Evolutionary conservation across 2,888 invertebrate species (phyloP), one percentile per base, ranked within the genome.

Genomic region (Orgyia antiqua): DNA sequence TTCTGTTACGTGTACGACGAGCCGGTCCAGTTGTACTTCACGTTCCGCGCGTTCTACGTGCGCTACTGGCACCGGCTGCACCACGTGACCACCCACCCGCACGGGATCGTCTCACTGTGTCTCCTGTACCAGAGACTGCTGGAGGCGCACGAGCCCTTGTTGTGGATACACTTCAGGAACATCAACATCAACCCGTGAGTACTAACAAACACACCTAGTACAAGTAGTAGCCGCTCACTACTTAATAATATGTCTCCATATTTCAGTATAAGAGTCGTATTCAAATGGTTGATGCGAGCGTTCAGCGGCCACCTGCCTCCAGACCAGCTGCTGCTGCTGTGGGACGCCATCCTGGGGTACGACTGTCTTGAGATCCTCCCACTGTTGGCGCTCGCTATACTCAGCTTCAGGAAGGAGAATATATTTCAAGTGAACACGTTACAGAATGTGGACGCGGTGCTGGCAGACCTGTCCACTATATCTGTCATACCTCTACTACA

Each of bases 251-350:
- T 29, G 21, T 5, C 3, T 24, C 8, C 4, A 23, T 58, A 65
- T 41, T 70, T 7, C 68, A 98, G 97, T 2, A 88, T 98, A 31
- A 90, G 94, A 57, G 91, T 98, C 13, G 96, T 96, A 1, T 97
- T 98, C 70, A 97, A 98, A 74, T 98, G 98, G 98, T 75, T 98
- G 25, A 97, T 98, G 92, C 88, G 97, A 43, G 98, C 95, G 1
- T 98, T 98, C 71, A 97, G 97, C 56, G 98, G 98, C 0, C 96
- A 96, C 63, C 84, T 98, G 27, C 94, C 96, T 0, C 96, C 96
- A 0, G 96, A 97, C 60, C 97, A 98, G 71, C 88, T 98, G 1
- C 83, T 98, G 2, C 90, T 94, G 23, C 86, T 98, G 8, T 98
- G 98, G 98, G 98, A 98, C 73, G 87, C 97, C 53, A 88, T 90